These are phyloP conservation scores for Syrrhaptes paradoxus DNA, from an alignment of 2,113 vertebrate genomes.

Conservation along the genomic window DNA sequence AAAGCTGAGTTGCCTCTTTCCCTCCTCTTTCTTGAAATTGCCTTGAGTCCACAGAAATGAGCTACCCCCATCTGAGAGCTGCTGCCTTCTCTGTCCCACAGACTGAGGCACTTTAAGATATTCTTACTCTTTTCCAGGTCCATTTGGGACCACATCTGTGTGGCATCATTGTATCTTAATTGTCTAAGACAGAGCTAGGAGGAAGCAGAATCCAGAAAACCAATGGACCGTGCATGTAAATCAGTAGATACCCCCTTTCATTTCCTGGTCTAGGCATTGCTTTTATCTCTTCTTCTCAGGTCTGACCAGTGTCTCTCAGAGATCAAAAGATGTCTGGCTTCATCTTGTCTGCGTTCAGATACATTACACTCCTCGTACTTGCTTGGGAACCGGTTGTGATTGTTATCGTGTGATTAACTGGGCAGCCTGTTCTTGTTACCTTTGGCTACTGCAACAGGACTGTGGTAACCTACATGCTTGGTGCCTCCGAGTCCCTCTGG, in stretches of 20 bases:
- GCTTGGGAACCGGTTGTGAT: neutral
- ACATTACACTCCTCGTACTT: neutral
- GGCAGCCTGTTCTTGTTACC: neutral
- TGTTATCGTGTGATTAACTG: neutral
- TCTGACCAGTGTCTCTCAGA: constrained; percentile 4
- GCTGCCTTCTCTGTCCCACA: neutral
- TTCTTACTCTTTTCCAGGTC: neutral
- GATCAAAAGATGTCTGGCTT: constrained; percentile 37
- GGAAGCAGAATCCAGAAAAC: neutral
- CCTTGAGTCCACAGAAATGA: neutral
- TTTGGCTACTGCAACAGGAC: neutral
- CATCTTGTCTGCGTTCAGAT: neutral
- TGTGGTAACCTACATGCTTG: fast-evolving
- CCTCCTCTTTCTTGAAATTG: neutral
- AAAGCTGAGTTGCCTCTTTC: neutral
- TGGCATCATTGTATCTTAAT: neutral
- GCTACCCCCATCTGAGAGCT: neutral
- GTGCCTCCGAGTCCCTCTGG: neutral
- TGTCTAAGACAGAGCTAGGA: neutral
- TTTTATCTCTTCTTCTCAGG: neutral
- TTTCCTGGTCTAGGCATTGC: neutral
- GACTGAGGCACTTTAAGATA: neutral
- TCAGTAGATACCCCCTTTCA: neutral
- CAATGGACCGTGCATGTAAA: neutral
- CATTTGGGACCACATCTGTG: neutral